Conservation (phyloP, 2,888 invertebrate genomes). For the Ectemnius lituratus region DNA sequence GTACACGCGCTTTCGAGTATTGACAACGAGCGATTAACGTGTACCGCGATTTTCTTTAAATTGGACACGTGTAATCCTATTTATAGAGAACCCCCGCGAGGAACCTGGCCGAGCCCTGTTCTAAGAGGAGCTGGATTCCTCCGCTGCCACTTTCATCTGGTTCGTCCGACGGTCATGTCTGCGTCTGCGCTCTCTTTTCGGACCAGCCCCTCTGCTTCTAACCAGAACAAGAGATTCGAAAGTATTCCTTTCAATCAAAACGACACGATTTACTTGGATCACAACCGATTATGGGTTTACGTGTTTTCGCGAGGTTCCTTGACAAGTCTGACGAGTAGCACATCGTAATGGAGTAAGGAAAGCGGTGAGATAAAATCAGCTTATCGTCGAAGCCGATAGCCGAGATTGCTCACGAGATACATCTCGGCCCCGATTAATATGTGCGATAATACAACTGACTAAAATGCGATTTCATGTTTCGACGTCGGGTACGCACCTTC, state of each 20-base stretch:
- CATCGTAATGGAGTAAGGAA: background rate
- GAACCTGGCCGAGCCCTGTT: conserved; percentile 22
- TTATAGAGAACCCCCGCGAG: conserved; percentile 33
- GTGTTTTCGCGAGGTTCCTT: too few relatives aligned
- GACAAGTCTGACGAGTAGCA: too few relatives aligned
- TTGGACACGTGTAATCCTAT: conserved; percentile 57
- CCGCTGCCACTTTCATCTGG: conserved; percentile 3
- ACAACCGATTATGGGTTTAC: too few relatives aligned
- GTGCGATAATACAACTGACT: background rate
- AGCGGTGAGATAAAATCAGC: background rate
- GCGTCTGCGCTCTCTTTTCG: too few relatives aligned
- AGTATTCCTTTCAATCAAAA: too few relatives aligned
- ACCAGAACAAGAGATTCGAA: too few relatives aligned
- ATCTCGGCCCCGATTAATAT: background rate
- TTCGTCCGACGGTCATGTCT: background rate
- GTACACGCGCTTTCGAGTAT: conserved; percentile 24
- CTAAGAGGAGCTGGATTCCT: conserved; percentile 18
- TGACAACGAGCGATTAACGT: conserved; percentile 49
- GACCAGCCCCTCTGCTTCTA: too few relatives aligned
- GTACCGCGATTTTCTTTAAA: conserved; percentile 34
- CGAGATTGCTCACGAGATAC: background rate
- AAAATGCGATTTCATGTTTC: background rate
- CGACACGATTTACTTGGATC: too few relatives aligned
- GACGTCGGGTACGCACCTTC: background rate
- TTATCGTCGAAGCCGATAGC: background rate